A percentile compares a stretch with the other conserved stretches of the same genome.
Conservation (phyloP, 2,888 invertebrate genomes). For the Ormyrus pomaceus region DNA sequence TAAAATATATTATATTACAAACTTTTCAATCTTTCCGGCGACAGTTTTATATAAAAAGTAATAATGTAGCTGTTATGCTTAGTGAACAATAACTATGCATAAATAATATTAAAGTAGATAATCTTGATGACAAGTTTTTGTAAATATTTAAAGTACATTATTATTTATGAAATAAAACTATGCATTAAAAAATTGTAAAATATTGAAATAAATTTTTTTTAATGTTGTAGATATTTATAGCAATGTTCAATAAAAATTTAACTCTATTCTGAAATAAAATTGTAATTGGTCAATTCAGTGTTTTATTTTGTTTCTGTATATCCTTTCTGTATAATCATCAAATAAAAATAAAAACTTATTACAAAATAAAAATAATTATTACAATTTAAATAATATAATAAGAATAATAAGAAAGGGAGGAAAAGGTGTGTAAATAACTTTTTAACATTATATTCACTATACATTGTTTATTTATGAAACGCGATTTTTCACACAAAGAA, state of each 20-base stretch:
- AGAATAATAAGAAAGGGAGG: background rate
- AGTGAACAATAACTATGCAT: slow-evolving; percentile 25
- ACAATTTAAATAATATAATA: background rate
- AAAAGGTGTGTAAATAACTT: slow-evolving; percentile 37
- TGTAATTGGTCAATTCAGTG: background rate
- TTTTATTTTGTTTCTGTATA: slow-evolving; percentile 24
- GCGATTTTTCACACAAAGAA: slow-evolving; percentile 67
- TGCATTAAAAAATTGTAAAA: slow-evolving; percentile 56
- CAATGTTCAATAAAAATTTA: slow-evolving; percentile 56
- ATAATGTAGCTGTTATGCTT: slow-evolving; percentile 9
- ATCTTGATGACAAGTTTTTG: slow-evolving; percentile 53
- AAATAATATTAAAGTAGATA: slow-evolving; percentile 30
- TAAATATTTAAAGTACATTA: slow-evolving; percentile 59
- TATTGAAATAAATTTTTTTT: slow-evolving; percentile 55
- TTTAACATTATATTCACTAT: slow-evolving; percentile 45
- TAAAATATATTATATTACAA: slow-evolving; percentile 19
- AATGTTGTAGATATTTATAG: slow-evolving; percentile 61
- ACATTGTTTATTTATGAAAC: slow-evolving; percentile 71
- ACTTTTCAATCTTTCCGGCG: background rate
- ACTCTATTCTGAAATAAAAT: slow-evolving; percentile 28
- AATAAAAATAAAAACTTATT: slow-evolving; percentile 1
- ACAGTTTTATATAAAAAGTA: slow-evolving; percentile 42
- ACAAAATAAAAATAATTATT: slow-evolving; percentile 13
- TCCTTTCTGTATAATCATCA: background rate
- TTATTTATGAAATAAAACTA: slow-evolving; percentile 43